phyloP scores from a whole-genome alignment of 2,113 vertebrate genomes.

The Thalassoma bifasciatum region DNA sequence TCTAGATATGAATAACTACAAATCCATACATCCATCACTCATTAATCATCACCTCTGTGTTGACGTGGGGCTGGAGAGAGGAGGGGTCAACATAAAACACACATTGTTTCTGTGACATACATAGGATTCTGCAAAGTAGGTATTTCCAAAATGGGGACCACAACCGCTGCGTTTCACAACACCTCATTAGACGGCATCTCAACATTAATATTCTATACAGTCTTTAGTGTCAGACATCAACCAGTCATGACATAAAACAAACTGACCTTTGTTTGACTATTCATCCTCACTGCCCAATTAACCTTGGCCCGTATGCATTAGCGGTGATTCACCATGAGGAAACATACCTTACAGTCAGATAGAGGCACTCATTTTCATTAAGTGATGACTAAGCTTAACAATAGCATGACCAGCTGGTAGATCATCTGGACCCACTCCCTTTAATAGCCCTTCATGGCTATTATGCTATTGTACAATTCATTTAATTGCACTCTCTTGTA shows the following conservation, averaged over 20 bases:
- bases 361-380: not conserved
- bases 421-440: slow-evolving; percentile 2
- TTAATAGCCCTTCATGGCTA: not conserved
- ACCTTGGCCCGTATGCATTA: not conserved
- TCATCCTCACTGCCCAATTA: not conserved
- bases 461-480: not conserved
- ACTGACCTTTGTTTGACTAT: too few relatives aligned
- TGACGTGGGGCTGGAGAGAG: slow-evolving; percentile 4
- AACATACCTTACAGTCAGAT: not conserved
- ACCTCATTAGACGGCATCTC: too few relatives aligned
- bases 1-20: not conserved
- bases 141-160: too few relatives aligned
- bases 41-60: slow-evolving; percentile 17
- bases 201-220: too few relatives aligned
- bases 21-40: slow-evolving; percentile 33
- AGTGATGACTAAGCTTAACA: not conserved
- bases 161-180: too few relatives aligned
- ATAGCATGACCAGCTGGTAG: slow-evolving; percentile 17
- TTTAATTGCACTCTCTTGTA: not conserved
- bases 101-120: too few relatives aligned
- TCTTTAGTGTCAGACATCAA: too few relatives aligned
- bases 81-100: too few relatives aligned
- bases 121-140: too few relatives aligned
- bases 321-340: slow-evolving; percentile 5
- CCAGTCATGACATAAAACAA: too few relatives aligned